Percentiles rank a stretch among this genome's conserved stretches.
Evolutionary conservation across 2,113 vertebrate species (phyloP).

Genomic region (Ciconia stormi): DNA sequence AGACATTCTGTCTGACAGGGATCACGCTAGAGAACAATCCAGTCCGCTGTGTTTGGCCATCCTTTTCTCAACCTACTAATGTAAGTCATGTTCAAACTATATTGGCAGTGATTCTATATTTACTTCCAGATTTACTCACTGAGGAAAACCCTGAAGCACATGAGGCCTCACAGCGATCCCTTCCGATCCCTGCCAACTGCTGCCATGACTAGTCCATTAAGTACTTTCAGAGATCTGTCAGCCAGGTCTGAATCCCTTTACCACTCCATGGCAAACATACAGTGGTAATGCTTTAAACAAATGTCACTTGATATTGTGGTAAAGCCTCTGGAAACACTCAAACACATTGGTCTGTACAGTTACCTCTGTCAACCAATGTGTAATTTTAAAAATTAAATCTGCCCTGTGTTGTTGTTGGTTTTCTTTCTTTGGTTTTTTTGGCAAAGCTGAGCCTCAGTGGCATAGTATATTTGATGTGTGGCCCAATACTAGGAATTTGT

Average conservation of each 20-base stretch:
- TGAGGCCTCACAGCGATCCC: neutral
- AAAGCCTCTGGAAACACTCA: neutral
- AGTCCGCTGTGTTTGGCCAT: neutral
- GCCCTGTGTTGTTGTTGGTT: neutral
- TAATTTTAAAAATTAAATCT: neutral
- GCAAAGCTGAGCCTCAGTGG: neutral
- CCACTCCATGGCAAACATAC: accelerated
- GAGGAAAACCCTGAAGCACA: neutral
- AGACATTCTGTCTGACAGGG: neutral
- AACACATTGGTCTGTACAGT: neutral
- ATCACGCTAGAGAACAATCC: neutral
- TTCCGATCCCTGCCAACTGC: neutral
- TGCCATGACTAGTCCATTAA: neutral
- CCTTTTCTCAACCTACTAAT: neutral
- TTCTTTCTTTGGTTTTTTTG: neutral
- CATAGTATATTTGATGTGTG: neutral
- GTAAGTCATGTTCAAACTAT: neutral
- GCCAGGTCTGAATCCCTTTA: neutral
- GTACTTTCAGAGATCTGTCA: neutral
- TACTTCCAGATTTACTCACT: neutral
- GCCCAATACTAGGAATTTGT: neutral
- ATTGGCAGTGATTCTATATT: neutral
- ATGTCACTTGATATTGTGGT: neutral
- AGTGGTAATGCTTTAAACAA: neutral
- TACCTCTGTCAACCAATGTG: neutral